Percentiles rank a stretch among this genome's conserved stretches.
Evolutionary conservation across 2,888 invertebrate genomes (phyloP).

Genomic region (Carabus problematicus): DNA sequence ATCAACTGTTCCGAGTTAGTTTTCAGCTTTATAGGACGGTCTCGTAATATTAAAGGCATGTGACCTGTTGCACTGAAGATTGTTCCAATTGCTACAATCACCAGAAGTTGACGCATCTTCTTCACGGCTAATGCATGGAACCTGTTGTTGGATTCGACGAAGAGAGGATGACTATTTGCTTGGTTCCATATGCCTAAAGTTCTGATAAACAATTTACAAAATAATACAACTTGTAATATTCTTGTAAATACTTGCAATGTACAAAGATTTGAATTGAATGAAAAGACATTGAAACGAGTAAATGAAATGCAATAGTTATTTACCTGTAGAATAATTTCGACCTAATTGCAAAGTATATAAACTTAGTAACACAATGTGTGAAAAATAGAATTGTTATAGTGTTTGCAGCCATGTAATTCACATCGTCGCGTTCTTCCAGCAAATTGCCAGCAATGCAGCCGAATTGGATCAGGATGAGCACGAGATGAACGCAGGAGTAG

Average conservation of each 20-base stretch:
- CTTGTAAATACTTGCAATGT: too few relatives aligned
- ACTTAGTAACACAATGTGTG: conserved; percentile 77
- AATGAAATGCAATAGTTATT: conserved; percentile 45
- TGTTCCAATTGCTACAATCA: conserved; percentile 70
- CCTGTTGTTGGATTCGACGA: conserved; percentile 77
- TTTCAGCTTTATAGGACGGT: neutral
- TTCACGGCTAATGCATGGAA: conserved; percentile 77
- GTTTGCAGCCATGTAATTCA: conserved; percentile 75
- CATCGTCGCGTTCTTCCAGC: conserved; percentile 75
- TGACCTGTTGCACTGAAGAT: conserved; percentile 67
- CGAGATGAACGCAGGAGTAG: conserved; percentile 67
- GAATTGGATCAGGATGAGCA: conserved; percentile 70
- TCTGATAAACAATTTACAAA: conserved; percentile 55
- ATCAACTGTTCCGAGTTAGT: neutral
- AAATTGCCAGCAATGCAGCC: conserved; percentile 60
- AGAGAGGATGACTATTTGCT: conserved; percentile 82
- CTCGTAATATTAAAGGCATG: too few relatives aligned
- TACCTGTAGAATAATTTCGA: conserved; percentile 79
- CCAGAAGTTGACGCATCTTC: conserved; percentile 77
- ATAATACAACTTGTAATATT: too few relatives aligned
- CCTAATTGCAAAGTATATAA: conserved; percentile 74
- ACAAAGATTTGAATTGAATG: too few relatives aligned
- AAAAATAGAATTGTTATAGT: conserved; percentile 85
- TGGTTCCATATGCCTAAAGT: conserved; percentile 85
- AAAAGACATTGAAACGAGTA: too few relatives aligned